Conservation (phyloP, 2,113 vertebrate genomes). For the Arizona elegans region DNA sequence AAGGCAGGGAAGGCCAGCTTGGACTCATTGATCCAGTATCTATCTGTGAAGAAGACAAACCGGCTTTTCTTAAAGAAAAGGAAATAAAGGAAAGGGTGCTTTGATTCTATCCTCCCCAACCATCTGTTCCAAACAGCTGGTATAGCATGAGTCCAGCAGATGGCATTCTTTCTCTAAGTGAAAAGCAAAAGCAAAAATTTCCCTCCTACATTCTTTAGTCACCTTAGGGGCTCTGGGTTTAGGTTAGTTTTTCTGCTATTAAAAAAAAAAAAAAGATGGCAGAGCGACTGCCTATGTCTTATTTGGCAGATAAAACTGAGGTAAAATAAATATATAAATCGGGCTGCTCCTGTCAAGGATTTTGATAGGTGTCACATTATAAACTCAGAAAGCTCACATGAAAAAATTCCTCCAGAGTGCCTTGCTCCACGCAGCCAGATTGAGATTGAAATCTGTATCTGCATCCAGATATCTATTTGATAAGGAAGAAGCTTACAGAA, state of each 20-base stretch:
- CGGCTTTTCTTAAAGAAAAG: slow-evolving; percentile 2
- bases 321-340: slow-evolving; percentile 32
- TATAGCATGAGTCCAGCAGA: slow-evolving; percentile 51
- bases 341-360: slow-evolving; percentile 26
- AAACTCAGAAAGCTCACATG: background rate
- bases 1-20: slow-evolving; percentile 60
- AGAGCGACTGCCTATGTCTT: slow-evolving; percentile 33
- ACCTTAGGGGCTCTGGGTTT: background rate
- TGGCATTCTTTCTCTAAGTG: slow-evolving; percentile 66
- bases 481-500: background rate
- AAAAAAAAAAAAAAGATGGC: too few species aligned
- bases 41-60: slow-evolving; percentile 47
- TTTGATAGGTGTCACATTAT: slow-evolving; percentile 38
- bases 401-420: background rate
- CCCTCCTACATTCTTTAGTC: background rate
- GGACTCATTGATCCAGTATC: slow-evolving; percentile 56
- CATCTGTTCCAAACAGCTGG: background rate
- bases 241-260: slow-evolving; percentile 26
- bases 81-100: background rate
- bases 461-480: background rate
- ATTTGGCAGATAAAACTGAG: slow-evolving; percentile 31
- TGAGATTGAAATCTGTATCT: background rate
- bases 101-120: background rate
- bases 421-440: background rate
- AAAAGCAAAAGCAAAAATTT: background rate